Percentiles rank a stretch among this genome's conserved stretches.
These are phyloP conservation scores for Papilio polyxenes DNA, from an alignment of 1,140 invertebrate species.

Conservation along the genomic window DNA sequence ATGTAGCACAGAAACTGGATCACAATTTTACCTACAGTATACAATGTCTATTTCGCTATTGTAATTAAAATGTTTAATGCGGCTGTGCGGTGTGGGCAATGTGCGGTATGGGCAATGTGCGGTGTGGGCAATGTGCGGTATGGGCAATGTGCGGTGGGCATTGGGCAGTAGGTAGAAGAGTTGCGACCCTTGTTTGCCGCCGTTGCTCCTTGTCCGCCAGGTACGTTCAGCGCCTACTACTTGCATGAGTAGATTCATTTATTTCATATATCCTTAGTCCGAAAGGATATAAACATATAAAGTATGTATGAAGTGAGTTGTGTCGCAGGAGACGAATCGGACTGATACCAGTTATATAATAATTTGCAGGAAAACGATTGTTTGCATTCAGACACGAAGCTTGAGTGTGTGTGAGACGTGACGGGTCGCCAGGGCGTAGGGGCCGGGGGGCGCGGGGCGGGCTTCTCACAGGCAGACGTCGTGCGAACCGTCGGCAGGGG, in stretches of 20 bases:
- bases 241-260: background rate
- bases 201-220: too few relatives aligned
- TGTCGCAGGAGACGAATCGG: background rate
- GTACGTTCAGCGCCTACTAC: background rate
- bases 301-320: background rate
- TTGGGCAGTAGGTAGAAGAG: too few relatives aligned
- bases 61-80: background rate
- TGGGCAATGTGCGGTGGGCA: background rate
- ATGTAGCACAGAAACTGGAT: background rate
- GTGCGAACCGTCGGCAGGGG: constrained; percentile 4
- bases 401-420: background rate
- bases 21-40: background rate
- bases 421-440: background rate
- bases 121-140: too few relatives aligned
- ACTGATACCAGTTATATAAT: background rate
- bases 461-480: background rate
- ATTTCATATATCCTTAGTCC: background rate
- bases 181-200: too few relatives aligned
- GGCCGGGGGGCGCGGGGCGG: background rate
- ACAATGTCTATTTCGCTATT: background rate
- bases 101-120: too few relatives aligned
- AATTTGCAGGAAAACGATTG: background rate
- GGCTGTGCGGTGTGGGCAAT: too few relatives aligned
- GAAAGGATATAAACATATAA: background rate
- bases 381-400: background rate